Conservation (phyloP, 1,140 invertebrate species). For the Drosophila mayri region DNA sequence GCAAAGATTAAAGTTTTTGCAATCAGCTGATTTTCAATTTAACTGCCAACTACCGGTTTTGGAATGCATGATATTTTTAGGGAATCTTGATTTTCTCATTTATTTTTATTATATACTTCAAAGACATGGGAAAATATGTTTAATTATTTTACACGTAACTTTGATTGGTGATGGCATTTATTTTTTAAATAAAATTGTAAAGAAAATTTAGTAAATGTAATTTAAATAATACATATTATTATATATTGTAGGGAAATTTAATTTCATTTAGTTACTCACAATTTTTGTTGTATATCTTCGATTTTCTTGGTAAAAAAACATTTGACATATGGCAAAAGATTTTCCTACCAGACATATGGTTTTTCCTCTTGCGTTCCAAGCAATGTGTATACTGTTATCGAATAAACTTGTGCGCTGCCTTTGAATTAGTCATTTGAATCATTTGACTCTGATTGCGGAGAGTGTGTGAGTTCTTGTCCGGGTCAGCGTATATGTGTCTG, state of each 20-base stretch:
- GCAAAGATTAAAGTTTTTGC: constrained; percentile 26
- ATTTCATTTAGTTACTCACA: background rate
- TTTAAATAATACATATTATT: too few species aligned
- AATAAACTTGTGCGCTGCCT: constrained; percentile 26
- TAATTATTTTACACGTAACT: background rate
- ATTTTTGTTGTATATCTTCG: background rate
- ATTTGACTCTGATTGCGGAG: constrained; percentile 27
- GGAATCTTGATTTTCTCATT: background rate
- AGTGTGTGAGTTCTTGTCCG: constrained; percentile 15
- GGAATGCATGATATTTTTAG: background rate
- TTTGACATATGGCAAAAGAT: constrained; percentile 11
- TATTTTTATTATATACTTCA: background rate
- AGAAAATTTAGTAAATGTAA: too few species aligned
- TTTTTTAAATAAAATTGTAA: background rate
- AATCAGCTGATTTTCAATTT: constrained; percentile 60
- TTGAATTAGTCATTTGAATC: constrained; percentile 41
- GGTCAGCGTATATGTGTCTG: background rate
- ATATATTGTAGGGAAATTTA: too few species aligned
- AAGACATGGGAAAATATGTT: constrained; percentile 3
- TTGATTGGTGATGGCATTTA: background rate
- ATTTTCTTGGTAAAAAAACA: background rate
- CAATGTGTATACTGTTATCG: constrained; percentile 19
- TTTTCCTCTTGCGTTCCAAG: constrained; percentile 2
- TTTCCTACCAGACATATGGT: constrained; percentile 1
- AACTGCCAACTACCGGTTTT: constrained; percentile 1